A percentile compares a stretch with the other conserved stretches of the same genome.
These are phyloP conservation scores for Garrulus glandarius DNA, from an alignment of 2,797 vertebrate genomes.

Conservation along the genomic window DNA sequence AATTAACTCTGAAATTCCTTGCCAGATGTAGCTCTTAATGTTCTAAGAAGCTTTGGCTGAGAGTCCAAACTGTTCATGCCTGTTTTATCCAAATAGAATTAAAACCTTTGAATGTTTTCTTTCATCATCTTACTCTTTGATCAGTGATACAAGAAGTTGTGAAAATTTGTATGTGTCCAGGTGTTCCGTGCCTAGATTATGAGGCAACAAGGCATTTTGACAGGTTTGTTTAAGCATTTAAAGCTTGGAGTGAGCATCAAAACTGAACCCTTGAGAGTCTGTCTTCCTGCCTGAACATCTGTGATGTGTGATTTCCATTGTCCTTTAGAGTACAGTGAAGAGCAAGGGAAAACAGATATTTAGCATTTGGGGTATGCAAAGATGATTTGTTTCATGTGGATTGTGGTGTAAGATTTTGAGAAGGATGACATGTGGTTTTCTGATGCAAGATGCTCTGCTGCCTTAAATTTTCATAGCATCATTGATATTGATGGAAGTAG, in stretches of 20 bases:
- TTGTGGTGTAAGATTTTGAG: background rate
- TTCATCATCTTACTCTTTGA: constrained; percentile 12
- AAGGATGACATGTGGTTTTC: background rate
- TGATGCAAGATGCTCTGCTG: background rate
- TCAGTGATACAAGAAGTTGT: background rate
- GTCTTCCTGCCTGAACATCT: background rate
- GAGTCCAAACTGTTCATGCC: background rate
- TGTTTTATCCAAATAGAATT: background rate
- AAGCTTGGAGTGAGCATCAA: constrained; percentile 22
- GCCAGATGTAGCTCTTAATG: background rate
- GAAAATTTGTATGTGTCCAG: background rate
- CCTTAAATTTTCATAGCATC: background rate
- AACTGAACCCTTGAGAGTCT: background rate
- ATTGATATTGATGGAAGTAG: background rate
- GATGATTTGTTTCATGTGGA: background rate
- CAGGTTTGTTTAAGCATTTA: constrained; percentile 8
- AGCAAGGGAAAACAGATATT: background rate
- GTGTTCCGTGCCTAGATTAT: background rate
- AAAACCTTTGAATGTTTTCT: background rate
- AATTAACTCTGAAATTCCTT: background rate
- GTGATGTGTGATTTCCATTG: background rate
- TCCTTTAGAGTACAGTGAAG: background rate
- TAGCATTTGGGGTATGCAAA: background rate
- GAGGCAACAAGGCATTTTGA: background rate
- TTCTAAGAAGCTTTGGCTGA: background rate